phyloP scores from a whole-genome alignment of 2,888 invertebrate genomes.

The Mimachlamys varia region DNA sequence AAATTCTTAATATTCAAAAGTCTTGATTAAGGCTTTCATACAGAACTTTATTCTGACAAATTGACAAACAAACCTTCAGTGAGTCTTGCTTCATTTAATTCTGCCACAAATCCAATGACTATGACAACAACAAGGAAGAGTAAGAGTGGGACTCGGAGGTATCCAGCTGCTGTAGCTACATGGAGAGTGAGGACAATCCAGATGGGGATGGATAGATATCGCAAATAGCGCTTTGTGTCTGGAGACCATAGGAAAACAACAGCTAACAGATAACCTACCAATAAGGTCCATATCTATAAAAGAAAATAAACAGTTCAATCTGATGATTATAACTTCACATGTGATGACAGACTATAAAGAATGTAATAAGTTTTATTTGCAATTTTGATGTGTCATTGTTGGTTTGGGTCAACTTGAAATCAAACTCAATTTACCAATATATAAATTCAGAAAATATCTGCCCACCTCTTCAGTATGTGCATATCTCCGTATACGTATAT shows the following conservation, averaged over 20 bases:
- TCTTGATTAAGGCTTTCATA: no score
- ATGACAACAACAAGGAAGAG: conserved; percentile 87
- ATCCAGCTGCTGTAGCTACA: conserved; percentile 89
- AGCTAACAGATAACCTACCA: conserved; percentile 87
- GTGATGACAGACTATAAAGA: background rate
- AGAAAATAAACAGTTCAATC: conserved; percentile 49
- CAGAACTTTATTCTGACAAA: no score
- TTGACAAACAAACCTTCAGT: background rate
- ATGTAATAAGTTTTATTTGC: no score
- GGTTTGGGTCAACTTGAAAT: no score
- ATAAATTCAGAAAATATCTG: no score
- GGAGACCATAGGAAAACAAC: conserved; percentile 90
- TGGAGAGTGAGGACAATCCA: conserved; percentile 91
- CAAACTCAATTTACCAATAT: no score
- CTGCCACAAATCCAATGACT: conserved; percentile 85
- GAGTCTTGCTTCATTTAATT: conserved; percentile 64
- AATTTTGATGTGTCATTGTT: no score
- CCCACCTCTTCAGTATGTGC: no score
- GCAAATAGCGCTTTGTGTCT: conserved; percentile 85
- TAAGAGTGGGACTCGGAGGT: conserved; percentile 90
- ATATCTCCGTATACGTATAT: no score
- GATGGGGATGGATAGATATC: conserved; percentile 85
- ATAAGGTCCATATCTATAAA: conserved; percentile 87
- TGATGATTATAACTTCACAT: background rate
- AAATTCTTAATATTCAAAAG: no score